These are phyloP conservation scores for Onychostruthus taczanowskii DNA, from an alignment of 2,113 vertebrate species.

Conservation along the genomic window DNA sequence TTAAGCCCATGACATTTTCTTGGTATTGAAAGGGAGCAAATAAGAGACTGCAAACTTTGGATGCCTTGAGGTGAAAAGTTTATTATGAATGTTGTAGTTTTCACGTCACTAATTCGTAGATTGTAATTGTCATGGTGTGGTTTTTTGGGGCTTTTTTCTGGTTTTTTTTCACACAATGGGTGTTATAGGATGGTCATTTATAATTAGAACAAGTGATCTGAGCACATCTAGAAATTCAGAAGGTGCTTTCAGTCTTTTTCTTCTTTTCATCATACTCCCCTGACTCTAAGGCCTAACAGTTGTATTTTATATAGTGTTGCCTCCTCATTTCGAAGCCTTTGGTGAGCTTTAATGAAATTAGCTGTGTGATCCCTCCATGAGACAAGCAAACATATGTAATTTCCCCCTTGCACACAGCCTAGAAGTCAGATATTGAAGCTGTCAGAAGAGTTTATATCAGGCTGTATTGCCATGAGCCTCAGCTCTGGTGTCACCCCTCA, in stretches of 20 bases:
- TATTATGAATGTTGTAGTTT: not conserved
- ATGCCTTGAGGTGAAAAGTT: not conserved
- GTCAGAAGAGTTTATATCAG: not conserved
- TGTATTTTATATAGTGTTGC: not conserved
- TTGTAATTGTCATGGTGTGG: not conserved
- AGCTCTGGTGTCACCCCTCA: not conserved
- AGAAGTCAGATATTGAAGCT: not conserved
- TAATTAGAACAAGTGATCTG: not conserved
- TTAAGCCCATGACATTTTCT: not conserved
- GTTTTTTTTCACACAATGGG: not conserved
- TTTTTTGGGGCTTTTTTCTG: not conserved
- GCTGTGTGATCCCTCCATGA: not conserved
- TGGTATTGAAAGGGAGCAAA: not conserved
- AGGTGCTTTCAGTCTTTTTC: not conserved
- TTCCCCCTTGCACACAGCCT: not conserved
- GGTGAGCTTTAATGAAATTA: not conserved
- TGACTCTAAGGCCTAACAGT: not conserved
- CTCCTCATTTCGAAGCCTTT: not conserved
- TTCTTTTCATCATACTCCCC: not conserved
- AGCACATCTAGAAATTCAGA: not conserved
- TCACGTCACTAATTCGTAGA: not conserved
- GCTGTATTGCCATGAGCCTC: not conserved
- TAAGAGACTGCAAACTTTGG: not conserved
- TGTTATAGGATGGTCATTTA: not conserved
- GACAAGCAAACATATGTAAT: not conserved